Evolutionary conservation across 1,140 invertebrate genomes (phyloP).

Genomic region (Drosophila pachea): DNA sequence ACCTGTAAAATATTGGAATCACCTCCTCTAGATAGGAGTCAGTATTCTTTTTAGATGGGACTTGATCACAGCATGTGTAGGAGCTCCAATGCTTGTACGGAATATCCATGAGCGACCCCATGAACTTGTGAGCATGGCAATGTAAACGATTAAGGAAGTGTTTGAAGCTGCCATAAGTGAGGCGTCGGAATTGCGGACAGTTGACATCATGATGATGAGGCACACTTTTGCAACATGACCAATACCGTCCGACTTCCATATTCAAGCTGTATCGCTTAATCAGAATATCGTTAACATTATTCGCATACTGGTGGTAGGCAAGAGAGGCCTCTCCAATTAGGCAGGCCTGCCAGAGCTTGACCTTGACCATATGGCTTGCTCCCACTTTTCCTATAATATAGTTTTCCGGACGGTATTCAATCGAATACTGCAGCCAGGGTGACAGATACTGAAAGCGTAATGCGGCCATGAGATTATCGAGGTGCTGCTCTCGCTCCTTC

Average conservation of each 20-base stretch:
- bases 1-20: background rate
- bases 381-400: background rate
- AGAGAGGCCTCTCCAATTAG: background rate
- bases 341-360: constrained; percentile 17
- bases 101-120: constrained; percentile 5
- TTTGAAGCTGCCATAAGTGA: constrained; percentile 33
- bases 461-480: constrained; percentile 2
- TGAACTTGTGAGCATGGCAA: background rate
- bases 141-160: constrained; percentile 18
- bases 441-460: constrained; percentile 28
- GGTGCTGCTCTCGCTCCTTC: background rate
- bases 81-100: constrained; percentile 22
- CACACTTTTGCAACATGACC: constrained; percentile 27
- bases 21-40: no score
- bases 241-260: constrained; percentile 20
- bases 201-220: constrained; percentile 37
- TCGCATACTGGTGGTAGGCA: background rate
- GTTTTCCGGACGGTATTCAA: constrained; percentile 16
- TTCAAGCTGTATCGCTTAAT: background rate
- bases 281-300: background rate
- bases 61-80: constrained; percentile 31
- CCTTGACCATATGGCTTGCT: background rate
- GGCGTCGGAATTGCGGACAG: constrained; percentile 14
- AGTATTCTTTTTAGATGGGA: no score
- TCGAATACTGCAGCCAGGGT: constrained; percentile 27